Percentiles rank a stretch among this genome's conserved stretches.
phyloP scores from a whole-genome alignment of 2,888 invertebrate genomes.

The Prenolepis imparis region DNA sequence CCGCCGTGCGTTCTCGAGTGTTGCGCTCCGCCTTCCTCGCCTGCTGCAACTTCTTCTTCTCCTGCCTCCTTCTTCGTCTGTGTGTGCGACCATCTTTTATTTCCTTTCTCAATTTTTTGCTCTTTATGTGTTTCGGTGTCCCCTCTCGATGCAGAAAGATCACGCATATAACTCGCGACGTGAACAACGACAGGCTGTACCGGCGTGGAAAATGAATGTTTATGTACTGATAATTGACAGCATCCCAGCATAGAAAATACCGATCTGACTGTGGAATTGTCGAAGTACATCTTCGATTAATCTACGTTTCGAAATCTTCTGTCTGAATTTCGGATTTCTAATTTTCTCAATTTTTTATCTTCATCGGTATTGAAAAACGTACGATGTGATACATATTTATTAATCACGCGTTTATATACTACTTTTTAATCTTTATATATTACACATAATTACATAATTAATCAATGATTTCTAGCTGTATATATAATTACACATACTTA shows the following conservation, averaged over 20 bases:
- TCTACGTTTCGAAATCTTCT: not conserved
- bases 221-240: conserved; percentile 81
- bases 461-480: not conserved
- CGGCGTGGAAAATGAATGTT: conserved; percentile 79
- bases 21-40: conserved; percentile 68
- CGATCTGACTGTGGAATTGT: conserved; percentile 57
- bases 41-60: conserved; percentile 32
- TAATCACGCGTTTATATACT: not conserved
- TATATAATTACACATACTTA: not conserved
- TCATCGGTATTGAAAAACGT: not conserved
- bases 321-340: conserved; percentile 2
- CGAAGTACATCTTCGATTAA: conserved; percentile 2
- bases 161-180: conserved; percentile 74
- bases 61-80: conserved; percentile 23
- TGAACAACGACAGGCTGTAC: conserved; percentile 66
- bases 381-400: not conserved
- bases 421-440: conserved; percentile 42
- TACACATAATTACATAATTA: too few relatives aligned
- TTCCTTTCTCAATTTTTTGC: conserved; percentile 51
- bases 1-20: conserved; percentile 73
- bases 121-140: conserved; percentile 77
- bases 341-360: conserved; percentile 5
- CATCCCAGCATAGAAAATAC: conserved; percentile 70
- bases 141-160: conserved; percentile 41
- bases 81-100: conserved; percentile 32